Percentiles rank a stretch among this genome's conserved stretches.
Conservation (phyloP, 2,888 invertebrate species). For the Odontothrips loti region DNA sequence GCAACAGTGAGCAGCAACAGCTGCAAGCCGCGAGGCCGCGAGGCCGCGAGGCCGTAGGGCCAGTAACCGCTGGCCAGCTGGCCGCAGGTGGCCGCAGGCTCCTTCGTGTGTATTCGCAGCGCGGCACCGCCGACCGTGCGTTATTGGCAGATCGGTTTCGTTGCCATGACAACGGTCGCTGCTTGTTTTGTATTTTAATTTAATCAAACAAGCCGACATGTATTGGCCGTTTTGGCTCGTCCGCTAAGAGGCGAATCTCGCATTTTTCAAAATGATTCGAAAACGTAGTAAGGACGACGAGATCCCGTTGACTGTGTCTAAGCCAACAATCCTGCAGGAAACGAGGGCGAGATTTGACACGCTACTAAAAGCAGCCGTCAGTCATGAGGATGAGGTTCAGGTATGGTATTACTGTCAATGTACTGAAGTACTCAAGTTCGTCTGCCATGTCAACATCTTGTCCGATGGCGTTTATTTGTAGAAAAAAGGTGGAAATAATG, state of each 20-base stretch:
- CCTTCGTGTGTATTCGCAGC: background rate
- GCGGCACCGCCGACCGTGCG: background rate
- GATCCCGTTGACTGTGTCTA: constrained; percentile 28
- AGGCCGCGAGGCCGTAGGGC: too few species aligned
- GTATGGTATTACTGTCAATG: constrained; percentile 32
- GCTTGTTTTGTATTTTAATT: background rate
- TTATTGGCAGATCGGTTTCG: background rate
- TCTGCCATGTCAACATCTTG: constrained; percentile 30
- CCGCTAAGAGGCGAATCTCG: background rate
- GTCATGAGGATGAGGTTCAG: constrained; percentile 38
- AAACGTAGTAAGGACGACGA: constrained; percentile 33
- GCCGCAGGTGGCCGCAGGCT: too few species aligned
- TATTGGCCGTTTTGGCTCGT: background rate
- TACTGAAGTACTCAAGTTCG: background rate
- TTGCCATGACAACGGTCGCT: background rate
- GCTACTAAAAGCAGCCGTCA: constrained; percentile 42
- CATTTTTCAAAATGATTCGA: background rate
- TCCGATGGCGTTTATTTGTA: constrained; percentile 33
- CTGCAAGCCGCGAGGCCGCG: too few species aligned
- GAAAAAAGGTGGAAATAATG: constrained; percentile 8
- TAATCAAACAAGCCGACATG: background rate
- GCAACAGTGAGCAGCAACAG: too few species aligned
- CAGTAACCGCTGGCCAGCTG: too few species aligned
- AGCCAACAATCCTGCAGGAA: constrained; percentile 40
- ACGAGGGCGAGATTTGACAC: constrained; percentile 44